Evolutionary conservation across 2,113 vertebrate species (phyloP), one percentile per base, ranked within the genome.

Genomic region (Pelecanoides urinatrix): DNA sequence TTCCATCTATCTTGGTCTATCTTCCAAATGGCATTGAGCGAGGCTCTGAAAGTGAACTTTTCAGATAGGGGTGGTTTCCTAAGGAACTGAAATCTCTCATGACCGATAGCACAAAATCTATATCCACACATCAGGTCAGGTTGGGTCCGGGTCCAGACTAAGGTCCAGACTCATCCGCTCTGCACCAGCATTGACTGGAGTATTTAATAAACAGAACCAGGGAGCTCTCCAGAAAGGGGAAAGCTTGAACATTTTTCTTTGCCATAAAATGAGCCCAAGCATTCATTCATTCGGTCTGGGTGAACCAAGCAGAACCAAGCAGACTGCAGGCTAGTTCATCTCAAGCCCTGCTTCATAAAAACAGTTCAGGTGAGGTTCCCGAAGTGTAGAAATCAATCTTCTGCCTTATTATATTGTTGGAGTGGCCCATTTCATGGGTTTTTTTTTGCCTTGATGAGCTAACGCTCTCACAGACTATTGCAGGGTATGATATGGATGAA

Each of bases 61-160:
- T 55, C 38, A 44, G 34, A 18, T 2, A 30, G 2, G 2, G 3
- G 3, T 0, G 0, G 21, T 68, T 86, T 49, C 13, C 36, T 19
- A 56, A 49, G 56, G 40, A 81, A 3, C 8, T 1, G 0, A 75
- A 73, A 79, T n/a, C 4, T 82, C 25, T 42, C 32, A 30, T 34
- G 23, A 71, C 36, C 17, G 67, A 27, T 12, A 45, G 26, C 12
- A 56, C 7, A 62, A 63, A 58, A 32, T 58, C 29, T 7, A 25
- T 55, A 85, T 49, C 13, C 36, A 55, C 12, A 47, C 5, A 7
- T 17, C 2, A 4, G 13, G 3, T 58, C 22, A 74, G 38, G 3
- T 8, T 92, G 13, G 6, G 36, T 47, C 36, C 16, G 88, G 26
- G 45, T 49, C 27, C 23, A 73, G 22, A 45, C 16, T 47, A 2